Conservation (phyloP, 2,113 vertebrate genomes). For the Arizona elegans region DNA sequence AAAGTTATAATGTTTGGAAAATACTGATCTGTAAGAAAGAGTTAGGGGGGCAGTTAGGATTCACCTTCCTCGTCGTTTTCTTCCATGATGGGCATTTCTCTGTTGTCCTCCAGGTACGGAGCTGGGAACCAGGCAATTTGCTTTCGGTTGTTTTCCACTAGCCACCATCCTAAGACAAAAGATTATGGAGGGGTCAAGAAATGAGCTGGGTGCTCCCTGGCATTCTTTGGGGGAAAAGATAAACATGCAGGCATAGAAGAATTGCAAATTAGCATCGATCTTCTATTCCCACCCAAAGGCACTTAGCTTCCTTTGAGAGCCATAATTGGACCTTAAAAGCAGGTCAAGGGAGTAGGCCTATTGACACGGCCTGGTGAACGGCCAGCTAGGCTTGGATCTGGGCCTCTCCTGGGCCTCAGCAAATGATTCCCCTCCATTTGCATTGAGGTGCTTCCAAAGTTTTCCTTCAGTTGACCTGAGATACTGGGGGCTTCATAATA, state of each 20-base stretch:
- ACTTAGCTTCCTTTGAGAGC: background rate
- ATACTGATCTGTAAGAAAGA: background rate
- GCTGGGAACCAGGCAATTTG: conserved; percentile 93
- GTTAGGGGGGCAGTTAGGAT: no score
- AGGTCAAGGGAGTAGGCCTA: no score
- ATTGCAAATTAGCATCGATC: no score
- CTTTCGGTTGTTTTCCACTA: conserved; percentile 83
- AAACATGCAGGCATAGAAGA: no score
- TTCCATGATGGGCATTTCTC: background rate
- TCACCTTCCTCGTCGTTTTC: background rate
- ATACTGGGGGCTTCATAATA: background rate
- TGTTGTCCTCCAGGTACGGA: conserved; percentile 75
- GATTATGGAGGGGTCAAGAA: background rate
- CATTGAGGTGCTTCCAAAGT: background rate
- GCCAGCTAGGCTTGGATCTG: background rate
- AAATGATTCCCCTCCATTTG: background rate
- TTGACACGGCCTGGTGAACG: background rate
- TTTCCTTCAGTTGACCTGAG: background rate
- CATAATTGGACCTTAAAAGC: background rate
- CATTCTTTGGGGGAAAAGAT: background rate
- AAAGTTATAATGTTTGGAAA: background rate
- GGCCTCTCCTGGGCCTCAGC: background rate
- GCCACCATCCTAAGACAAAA: conserved; percentile 87
- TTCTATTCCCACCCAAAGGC: background rate
- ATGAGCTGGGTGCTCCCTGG: background rate